Conservation (phyloP, 2,888 invertebrate genomes). For the Parapristionchus giblindavisi region DNA sequence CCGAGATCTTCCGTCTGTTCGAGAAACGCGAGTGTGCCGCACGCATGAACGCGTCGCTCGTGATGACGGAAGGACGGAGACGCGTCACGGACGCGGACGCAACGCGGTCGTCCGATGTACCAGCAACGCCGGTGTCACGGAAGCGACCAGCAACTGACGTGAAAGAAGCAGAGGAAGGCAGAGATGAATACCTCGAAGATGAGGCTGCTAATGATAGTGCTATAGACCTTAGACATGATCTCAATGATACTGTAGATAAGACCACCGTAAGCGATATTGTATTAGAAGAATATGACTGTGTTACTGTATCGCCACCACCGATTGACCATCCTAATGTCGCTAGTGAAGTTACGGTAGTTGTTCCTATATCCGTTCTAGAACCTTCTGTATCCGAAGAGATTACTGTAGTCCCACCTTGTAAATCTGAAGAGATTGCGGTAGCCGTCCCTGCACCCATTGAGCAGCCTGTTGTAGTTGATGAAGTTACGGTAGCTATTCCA, state of each 20-base stretch:
- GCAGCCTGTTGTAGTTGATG: too few species aligned
- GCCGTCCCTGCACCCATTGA: too few species aligned
- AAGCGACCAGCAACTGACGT: not conserved
- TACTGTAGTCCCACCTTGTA: too few species aligned
- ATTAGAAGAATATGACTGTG: not conserved
- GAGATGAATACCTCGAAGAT: conserved; percentile 29
- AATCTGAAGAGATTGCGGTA: too few species aligned
- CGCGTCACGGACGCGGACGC: too few species aligned
- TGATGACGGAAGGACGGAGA: not conserved
- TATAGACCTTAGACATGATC: not conserved
- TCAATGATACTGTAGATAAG: not conserved
- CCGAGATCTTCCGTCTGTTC: not conserved
- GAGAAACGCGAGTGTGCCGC: not conserved
- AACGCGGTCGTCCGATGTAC: not conserved
- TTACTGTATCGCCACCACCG: not conserved
- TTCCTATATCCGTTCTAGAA: too few species aligned
- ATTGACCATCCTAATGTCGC: not conserved
- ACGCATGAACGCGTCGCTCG: conserved; percentile 4
- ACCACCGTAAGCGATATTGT: not conserved
- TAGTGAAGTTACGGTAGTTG: not conserved
- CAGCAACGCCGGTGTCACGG: not conserved
- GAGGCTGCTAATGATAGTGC: not conserved
- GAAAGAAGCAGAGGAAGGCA: conserved; percentile 17
- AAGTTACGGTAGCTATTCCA: not conserved
- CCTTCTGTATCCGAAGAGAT: too few species aligned